Evolutionary conservation across 2,113 vertebrate genomes (phyloP).

Genomic region (Xiphorhynchus elegans): DNA sequence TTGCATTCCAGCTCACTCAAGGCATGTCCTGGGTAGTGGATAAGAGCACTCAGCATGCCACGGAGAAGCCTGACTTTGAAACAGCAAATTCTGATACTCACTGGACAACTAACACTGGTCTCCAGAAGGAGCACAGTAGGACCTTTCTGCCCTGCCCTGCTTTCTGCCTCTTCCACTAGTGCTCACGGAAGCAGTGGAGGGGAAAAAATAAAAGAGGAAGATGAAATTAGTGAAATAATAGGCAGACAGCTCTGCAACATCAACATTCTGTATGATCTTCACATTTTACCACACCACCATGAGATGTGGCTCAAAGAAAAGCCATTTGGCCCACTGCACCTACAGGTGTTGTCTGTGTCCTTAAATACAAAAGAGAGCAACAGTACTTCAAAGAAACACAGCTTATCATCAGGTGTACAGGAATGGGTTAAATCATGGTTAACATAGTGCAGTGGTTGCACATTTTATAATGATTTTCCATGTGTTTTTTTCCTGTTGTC

Average conservation of each 20-base stretch:
- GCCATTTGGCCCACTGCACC: not conserved
- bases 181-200: not conserved
- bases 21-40: not conserved
- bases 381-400: not conserved
- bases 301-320: not conserved
- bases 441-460: not conserved
- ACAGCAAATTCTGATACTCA: not conserved
- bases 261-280: not conserved
- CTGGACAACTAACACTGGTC: not conserved
- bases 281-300: not conserved
- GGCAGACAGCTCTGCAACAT: not conserved
- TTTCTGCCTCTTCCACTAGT: not conserved
- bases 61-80: not conserved
- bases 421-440: conserved; percentile 2
- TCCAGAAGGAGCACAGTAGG: not conserved
- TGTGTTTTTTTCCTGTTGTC: not conserved
- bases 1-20: conserved; percentile 41
- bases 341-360: not conserved
- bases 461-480: conserved; percentile 14
- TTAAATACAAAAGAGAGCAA: not conserved
- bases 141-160: not conserved
- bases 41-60: not conserved
- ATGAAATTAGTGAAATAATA: not conserved
- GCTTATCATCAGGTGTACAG: accelerated
- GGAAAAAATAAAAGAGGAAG: not conserved